These are phyloP conservation scores for Sturmia bella DNA, from an alignment of 2,888 invertebrate genomes.

Conservation along the genomic window DNA sequence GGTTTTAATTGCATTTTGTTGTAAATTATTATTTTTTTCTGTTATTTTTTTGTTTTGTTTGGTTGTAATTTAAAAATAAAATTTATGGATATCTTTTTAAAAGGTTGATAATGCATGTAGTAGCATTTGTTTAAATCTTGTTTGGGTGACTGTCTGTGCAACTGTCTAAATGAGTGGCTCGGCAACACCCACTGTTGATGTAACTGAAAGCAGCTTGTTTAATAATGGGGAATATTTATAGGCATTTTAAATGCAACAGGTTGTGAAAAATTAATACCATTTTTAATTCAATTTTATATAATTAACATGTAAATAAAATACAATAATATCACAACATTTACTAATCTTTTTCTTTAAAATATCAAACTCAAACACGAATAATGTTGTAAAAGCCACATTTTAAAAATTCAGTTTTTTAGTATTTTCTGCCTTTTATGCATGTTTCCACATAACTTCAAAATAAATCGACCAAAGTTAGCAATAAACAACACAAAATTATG, in stretches of 20 bases:
- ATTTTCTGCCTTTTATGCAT: too few species aligned
- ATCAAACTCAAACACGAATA: too few species aligned
- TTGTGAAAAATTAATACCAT: not conserved
- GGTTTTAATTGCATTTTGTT: constrained; percentile 64
- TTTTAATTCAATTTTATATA: not conserved
- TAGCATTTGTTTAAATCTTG: constrained; percentile 41
- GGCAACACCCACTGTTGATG: constrained; percentile 62
- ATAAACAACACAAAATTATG: too few species aligned
- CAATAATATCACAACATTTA: too few species aligned
- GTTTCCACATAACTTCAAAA: too few species aligned
- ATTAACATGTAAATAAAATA: not conserved
- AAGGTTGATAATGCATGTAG: constrained; percentile 35
- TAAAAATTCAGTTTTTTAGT: too few species aligned
- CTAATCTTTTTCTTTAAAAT: too few species aligned
- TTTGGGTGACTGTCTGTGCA: not conserved
- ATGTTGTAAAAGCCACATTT: too few species aligned
- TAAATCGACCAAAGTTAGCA: too few species aligned
- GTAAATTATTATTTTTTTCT: constrained; percentile 46
- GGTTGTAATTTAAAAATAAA: not conserved
- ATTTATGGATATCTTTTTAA: constrained; percentile 51
- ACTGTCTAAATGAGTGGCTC: constrained; percentile 11
- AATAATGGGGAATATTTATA: constrained; percentile 33
- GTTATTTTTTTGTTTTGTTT: not conserved
- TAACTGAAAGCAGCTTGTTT: constrained; percentile 43
- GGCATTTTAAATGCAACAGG: constrained; percentile 42